Percentiles rank a stretch among this genome's conserved stretches.
phyloP scores from a whole-genome alignment of 2,113 vertebrate genomes.

The Argyrosomus japonicus region DNA sequence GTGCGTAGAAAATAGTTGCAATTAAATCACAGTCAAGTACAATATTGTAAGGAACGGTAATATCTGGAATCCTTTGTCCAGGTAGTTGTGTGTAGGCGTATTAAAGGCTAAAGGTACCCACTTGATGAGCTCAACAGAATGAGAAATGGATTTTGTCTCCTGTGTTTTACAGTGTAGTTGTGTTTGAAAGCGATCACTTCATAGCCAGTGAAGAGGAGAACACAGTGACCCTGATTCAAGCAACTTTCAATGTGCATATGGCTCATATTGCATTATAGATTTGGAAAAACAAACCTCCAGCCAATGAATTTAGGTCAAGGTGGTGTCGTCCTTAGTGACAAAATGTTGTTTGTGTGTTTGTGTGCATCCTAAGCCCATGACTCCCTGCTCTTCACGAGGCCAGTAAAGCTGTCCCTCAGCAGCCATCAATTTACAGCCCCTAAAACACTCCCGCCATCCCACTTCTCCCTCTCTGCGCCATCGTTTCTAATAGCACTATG shows the following conservation, averaged over 20 bases:
- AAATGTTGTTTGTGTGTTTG: not conserved
- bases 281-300: too few relatives aligned
- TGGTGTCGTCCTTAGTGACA: constrained; percentile 14
- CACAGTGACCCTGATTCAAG: not conserved
- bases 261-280: not conserved
- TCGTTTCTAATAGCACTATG: constrained; percentile 58
- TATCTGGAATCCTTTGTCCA: too few relatives aligned
- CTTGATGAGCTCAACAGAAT: too few relatives aligned
- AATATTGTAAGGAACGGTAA: not conserved
- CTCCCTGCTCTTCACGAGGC: constrained; percentile 67
- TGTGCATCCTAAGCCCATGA: constrained; percentile 48
- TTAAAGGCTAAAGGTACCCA: too few relatives aligned
- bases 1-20: too few relatives aligned
- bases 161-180: not conserved
- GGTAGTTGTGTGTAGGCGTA: too few relatives aligned
- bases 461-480: constrained; percentile 12
- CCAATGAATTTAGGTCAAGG: constrained; percentile 19
- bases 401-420: constrained; percentile 70
- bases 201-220: not conserved
- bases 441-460: constrained; percentile 55
- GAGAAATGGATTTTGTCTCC: too few relatives aligned
- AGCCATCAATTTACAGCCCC: constrained; percentile 69
- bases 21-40: not conserved
- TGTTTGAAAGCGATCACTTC: not conserved
- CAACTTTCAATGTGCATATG: not conserved